These are phyloP conservation scores for Drosophila ambigua DNA, from an alignment of 1,140 invertebrate species.

Conservation along the genomic window DNA sequence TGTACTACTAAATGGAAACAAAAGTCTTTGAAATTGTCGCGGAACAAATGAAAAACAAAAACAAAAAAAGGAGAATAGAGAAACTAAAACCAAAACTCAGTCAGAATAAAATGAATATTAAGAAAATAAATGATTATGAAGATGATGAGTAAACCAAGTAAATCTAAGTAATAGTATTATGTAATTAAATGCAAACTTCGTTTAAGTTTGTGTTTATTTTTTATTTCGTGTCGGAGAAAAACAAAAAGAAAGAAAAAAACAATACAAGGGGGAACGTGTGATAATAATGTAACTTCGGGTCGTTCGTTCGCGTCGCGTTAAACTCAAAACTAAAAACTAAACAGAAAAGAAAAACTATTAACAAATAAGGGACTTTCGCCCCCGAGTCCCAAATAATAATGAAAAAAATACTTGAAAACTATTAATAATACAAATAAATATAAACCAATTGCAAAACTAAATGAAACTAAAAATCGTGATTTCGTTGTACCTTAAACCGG, in stretches of 20 bases:
- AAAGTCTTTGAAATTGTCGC: slow-evolving; percentile 79
- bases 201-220: slow-evolving; percentile 54
- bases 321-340: slow-evolving; percentile 45
- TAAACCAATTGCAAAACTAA: slow-evolving; percentile 55
- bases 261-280: slow-evolving; percentile 74
- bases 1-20: slow-evolving; percentile 70
- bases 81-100: slow-evolving; percentile 52
- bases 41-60: slow-evolving; percentile 61
- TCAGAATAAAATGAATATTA: slow-evolving; percentile 27
- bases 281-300: slow-evolving; percentile 82
- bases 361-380: slow-evolving; percentile 78
- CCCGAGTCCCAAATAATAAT: slow-evolving; percentile 79
- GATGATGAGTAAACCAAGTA: slow-evolving; percentile 42
- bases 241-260: slow-evolving; percentile 18
- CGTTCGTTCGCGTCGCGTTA: slow-evolving; percentile 82
- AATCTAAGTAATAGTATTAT: slow-evolving; percentile 81
- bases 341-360: not conserved
- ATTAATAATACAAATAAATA: slow-evolving; percentile 28
- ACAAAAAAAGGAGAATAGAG: slow-evolving; percentile 29
- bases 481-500: slow-evolving; percentile 84
- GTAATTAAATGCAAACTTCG: slow-evolving; percentile 61
- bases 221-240: slow-evolving; percentile 51
- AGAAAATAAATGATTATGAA: slow-evolving; percentile 10
- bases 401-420: slow-evolving; percentile 54
- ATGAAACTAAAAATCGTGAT: slow-evolving; percentile 80